Evolutionary conservation across 2,113 vertebrate species (phyloP).

Genomic region (Naja naja): DNA sequence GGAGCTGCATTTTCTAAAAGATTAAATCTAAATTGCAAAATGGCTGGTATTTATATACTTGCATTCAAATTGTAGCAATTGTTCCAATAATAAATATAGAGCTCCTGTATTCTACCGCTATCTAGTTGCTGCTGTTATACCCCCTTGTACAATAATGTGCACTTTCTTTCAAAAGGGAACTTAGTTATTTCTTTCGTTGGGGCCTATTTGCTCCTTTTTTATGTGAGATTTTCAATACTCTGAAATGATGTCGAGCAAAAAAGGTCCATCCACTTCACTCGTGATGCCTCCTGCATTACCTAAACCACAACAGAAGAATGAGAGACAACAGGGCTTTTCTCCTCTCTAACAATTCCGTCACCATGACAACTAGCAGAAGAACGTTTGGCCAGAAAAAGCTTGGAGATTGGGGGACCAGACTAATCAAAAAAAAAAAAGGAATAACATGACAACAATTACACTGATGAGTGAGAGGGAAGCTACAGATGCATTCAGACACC

Average conservation of each 20-base stretch:
- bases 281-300: slow-evolving; percentile 82
- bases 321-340: slow-evolving; percentile 81
- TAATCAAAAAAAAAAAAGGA: slow-evolving; percentile 76
- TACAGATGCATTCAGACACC: slow-evolving; percentile 77
- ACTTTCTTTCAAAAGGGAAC: slow-evolving; percentile 71
- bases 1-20: slow-evolving; percentile 64
- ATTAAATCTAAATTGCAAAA: slow-evolving; percentile 74
- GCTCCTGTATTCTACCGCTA: slow-evolving; percentile 63
- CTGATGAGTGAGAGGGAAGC: slow-evolving; percentile 78
- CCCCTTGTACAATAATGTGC: slow-evolving; percentile 71
- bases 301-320: slow-evolving; percentile 85
- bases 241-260: slow-evolving; percentile 81
- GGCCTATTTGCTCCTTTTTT: slow-evolving; percentile 83
- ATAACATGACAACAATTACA: slow-evolving; percentile 82
- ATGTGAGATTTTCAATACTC: slow-evolving; percentile 82
- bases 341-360: slow-evolving; percentile 77
- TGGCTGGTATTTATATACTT: slow-evolving; percentile 66
- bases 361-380: slow-evolving; percentile 84
- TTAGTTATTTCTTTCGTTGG: slow-evolving; percentile 80
- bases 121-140: slow-evolving; percentile 71
- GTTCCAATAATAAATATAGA: slow-evolving; percentile 77
- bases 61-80: slow-evolving; percentile 71
- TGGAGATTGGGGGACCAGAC: slow-evolving; percentile 79
- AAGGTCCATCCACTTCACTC: slow-evolving; percentile 85
- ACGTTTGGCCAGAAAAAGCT: slow-evolving; percentile 80